These are phyloP conservation scores for Siderastrea radians DNA, from an alignment of 92 coral and sea anemone species.

Conservation along the genomic window DNA sequence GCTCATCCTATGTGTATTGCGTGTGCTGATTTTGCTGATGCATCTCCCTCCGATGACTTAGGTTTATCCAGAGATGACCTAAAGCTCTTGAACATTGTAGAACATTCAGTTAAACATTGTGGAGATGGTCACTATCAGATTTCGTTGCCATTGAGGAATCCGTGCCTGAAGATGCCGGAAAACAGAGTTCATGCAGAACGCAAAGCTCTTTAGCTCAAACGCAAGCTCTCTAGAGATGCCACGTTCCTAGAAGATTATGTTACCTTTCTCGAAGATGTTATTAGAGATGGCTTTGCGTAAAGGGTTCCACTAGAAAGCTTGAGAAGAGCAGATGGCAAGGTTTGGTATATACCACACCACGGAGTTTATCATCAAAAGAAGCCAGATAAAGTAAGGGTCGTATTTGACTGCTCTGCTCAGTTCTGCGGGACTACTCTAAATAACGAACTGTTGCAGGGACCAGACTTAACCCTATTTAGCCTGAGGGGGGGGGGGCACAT, in stretches of 20 bases:
- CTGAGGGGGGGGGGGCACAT: too few relatives aligned
- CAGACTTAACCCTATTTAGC: too few relatives aligned
- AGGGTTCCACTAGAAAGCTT: slow-evolving; percentile 43
- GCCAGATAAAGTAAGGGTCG: slow-evolving; percentile 33
- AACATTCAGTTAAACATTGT: slow-evolving; percentile 31
- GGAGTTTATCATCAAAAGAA: slow-evolving; percentile 56
- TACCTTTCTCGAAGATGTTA: slow-evolving; percentile 39
- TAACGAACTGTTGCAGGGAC: slow-evolving; percentile 54
- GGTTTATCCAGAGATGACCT: slow-evolving; percentile 37
- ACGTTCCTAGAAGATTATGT: slow-evolving; percentile 47
- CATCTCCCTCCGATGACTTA: slow-evolving; percentile 11
- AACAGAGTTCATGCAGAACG: slow-evolving; percentile 62
- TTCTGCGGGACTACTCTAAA: slow-evolving; percentile 49
- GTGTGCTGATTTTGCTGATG: slow-evolving; percentile 53
- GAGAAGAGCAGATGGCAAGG: slow-evolving; percentile 42
- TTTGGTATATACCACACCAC: slow-evolving; percentile 71
- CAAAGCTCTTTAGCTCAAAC: slow-evolving; percentile 40
- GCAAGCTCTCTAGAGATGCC: slow-evolving; percentile 21
- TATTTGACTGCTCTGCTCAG: slow-evolving; percentile 61
- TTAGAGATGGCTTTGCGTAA: slow-evolving; percentile 55
- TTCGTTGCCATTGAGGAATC: slow-evolving; percentile 52
- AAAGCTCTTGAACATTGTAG: slow-evolving; percentile 48
- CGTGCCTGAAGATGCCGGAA: slow-evolving; percentile 19
- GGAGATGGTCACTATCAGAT: slow-evolving; percentile 60
- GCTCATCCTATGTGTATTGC: slow-evolving; percentile 55